Evolutionary conservation across 1,140 invertebrate genomes (phyloP), one percentile per base, ranked within the genome.

Genomic region (Zaprionus inermis): DNA sequence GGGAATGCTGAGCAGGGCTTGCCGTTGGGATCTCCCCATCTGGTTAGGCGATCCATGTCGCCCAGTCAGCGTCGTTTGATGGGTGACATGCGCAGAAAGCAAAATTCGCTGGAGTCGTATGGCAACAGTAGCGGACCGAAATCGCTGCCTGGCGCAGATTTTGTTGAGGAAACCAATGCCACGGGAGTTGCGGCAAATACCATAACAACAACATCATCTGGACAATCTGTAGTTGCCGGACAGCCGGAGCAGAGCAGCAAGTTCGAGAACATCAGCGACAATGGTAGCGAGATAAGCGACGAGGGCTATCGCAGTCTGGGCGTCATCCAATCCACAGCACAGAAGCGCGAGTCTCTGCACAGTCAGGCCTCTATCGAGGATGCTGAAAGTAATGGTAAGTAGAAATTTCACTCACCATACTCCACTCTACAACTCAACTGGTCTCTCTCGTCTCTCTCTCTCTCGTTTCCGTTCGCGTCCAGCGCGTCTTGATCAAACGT

Each of bases 281-380:
- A 96, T 76, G 96, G 96, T 3, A 97, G 96, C 64, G 96, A 97
- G 90, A 96, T 97, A 18, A 97, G 96, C 46, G 97, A 97, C 92
- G 97, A 97, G 89, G 97, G 97, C 5, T 97, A 97, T 85, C 94
- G 96, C 81, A 97, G 96, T 83, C 92, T 97, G 74, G 96, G 96
- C 7, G 93, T 96, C 24, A 94, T 96, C 30, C 95, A 95, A 66
- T 93, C 93, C 20, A 92, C 91, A 92, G 92, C 93, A 92, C 93
- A 94, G 93, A 89, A 95, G 94, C 92, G 94, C 91, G 93, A 94
- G 58, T 95, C 94, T 57, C 90, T 95, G 59, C 94, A 94, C 84
- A 95, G 94, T 92, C 95, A 95, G 92, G 94, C 94, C 71, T 95
- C 94, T 34, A 93, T 94, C 55, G 95, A 95, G 66, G 95, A 95